Conservation (phyloP, 2,888 invertebrate species). For the Dinocampus coccinellae region DNA sequence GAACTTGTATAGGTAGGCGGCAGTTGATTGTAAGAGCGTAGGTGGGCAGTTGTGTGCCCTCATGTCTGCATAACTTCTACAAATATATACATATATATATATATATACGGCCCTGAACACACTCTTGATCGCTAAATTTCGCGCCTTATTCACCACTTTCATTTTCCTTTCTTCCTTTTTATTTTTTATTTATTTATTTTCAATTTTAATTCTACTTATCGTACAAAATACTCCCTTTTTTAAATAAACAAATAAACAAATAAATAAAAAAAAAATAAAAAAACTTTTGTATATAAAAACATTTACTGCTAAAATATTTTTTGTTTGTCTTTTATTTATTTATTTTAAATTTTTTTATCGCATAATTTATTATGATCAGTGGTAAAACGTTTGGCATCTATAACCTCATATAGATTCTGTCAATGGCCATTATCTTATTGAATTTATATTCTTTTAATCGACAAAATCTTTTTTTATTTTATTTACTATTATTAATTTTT, state of each 20-base stretch:
- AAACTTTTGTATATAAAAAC: too few species aligned
- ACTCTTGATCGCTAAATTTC: background rate
- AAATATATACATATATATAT: too few species aligned
- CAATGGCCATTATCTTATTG: background rate
- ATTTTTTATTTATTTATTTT: too few species aligned
- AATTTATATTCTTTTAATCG: background rate
- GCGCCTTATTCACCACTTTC: background rate
- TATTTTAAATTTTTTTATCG: background rate
- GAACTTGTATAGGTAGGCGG: constrained; percentile 2
- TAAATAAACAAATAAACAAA: too few species aligned
- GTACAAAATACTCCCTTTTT: too few species aligned
- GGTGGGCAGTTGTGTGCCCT: constrained; percentile 8
- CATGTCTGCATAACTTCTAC: constrained; percentile 6
- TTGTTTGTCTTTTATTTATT: background rate
- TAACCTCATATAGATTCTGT: background rate
- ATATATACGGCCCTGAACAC: constrained; percentile 12
- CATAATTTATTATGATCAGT: background rate
- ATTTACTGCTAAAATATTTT: too few species aligned
- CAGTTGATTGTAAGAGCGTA: constrained; percentile 2
- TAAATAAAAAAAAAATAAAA: background rate
- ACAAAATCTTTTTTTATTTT: background rate
- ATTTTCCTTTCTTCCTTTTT: background rate
- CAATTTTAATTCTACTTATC: too few species aligned
- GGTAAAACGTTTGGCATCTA: background rate
- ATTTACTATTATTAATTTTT: too few species aligned